phyloP scores from a whole-genome alignment of 2,888 invertebrate species.

The Megastigmus dorsalis region DNA sequence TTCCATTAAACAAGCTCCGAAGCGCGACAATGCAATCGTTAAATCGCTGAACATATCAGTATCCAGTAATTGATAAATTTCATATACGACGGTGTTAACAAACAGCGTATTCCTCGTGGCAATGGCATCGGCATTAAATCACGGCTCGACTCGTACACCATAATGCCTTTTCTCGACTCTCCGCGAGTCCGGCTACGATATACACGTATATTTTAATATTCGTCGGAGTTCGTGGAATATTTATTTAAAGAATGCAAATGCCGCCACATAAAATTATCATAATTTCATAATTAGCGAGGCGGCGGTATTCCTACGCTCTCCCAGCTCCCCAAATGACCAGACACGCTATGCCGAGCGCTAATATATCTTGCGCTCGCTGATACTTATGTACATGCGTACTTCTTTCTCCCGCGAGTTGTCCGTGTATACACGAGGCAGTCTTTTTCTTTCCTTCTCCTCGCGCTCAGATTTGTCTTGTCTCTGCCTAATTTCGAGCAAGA shows the following conservation, averaged over 20 bases:
- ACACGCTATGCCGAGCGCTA: slow-evolving; percentile 22
- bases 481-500: slow-evolving; percentile 23
- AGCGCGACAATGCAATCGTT: no score
- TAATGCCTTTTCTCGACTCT: no score
- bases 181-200: neutral
- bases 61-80: no score
- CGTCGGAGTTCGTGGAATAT: neutral
- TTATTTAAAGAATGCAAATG: slow-evolving; percentile 35
- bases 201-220: slow-evolving; percentile 1
- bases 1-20: no score
- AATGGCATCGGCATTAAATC: slow-evolving; percentile 7
- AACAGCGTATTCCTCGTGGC: no score
- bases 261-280: slow-evolving; percentile 64
- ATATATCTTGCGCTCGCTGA: neutral
- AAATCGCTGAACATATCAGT: no score
- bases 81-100: no score
- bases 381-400: neutral
- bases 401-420: no score
- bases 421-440: no score
- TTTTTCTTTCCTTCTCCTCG: neutral
- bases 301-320: no score
- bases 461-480: no score
- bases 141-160: neutral
- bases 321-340: slow-evolving; percentile 41
- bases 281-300: slow-evolving; percentile 72